Evolutionary conservation across 2,888 invertebrate species (phyloP), one percentile per base, ranked within the genome.

Genomic region (Leptopilina myrica): DNA sequence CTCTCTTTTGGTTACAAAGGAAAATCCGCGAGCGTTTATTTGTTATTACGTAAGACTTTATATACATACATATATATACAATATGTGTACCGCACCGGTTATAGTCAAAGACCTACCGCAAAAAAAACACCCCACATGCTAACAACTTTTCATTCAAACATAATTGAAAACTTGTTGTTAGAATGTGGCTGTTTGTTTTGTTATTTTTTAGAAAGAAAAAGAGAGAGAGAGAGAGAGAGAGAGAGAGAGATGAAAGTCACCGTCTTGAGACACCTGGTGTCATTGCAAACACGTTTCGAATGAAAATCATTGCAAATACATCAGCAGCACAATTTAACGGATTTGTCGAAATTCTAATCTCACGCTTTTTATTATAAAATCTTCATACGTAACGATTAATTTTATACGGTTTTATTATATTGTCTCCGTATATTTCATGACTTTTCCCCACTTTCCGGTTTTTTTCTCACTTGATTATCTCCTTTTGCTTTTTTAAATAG

Each of bases 101-200:
- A 78, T 33, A 33, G 78, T 78, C 46, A 46, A 79, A 80, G 84
- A 85, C 85, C 84, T 85, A 84, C 85, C 85, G 80, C 85, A 86
- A 46, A 9, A 46, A 7, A 9, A 46, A 46, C 7, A 46, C 85
- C 84, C 85, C 83, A 85, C 85, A 80, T 85, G 76, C 78, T 78
- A 78, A 15, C n/a, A 59, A 59, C 59, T 59, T 59, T 59, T 59
- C n/a, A 59, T 59, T 33, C 33, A 33, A 33, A 33, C 33, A 33
- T 33, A 33, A 33, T 33, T 33, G 33, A 33, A 33, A 33, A 33
- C 33, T 33, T 33, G 33, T 33, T 33, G 33, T 33, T 33, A 33
- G 33, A 33, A 33, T 33, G 33, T 33, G 33, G 33, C 33, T 33
- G 33, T 33, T 33, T 33, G 33, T 33, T 33, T 33, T 33, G 33